A percentile compares a stretch with the other conserved stretches of the same genome.
Evolutionary conservation across 2,888 invertebrate genomes (phyloP).

Genomic region (Sussaba pulchella): DNA sequence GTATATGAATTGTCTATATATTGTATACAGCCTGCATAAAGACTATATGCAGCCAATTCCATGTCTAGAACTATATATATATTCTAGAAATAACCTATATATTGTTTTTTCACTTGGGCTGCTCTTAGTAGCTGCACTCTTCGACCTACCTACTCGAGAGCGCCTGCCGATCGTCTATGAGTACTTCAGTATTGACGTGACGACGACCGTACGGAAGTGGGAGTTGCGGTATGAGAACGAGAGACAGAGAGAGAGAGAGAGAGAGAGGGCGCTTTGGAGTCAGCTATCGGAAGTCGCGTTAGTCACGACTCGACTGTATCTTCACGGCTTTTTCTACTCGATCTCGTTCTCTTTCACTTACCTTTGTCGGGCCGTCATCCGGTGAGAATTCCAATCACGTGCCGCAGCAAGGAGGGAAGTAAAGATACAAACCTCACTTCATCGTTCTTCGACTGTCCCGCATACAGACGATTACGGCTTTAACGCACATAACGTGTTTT

Average conservation of each 20-base stretch:
- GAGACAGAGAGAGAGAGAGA: background rate
- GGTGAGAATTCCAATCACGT: slow-evolving; percentile 55
- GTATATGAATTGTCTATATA: too few species aligned
- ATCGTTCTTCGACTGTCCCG: slow-evolving; percentile 37
- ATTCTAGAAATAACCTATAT: too few species aligned
- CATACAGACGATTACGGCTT: too few species aligned
- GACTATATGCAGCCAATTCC: too few species aligned
- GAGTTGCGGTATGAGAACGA: background rate
- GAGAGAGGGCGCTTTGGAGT: slow-evolving; percentile 15
- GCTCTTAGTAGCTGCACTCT: slow-evolving; percentile 46
- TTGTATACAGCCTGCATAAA: too few species aligned
- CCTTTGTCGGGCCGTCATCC: slow-evolving; percentile 40
- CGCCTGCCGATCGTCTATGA: slow-evolving; percentile 58
- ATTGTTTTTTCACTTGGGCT: too few species aligned
- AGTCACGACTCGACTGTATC: slow-evolving; percentile 48
- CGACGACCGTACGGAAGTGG: background rate
- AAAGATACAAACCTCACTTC: slow-evolving; percentile 1
- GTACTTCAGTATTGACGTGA: slow-evolving; percentile 8
- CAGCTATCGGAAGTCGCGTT: slow-evolving; percentile 38
- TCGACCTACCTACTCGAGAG: slow-evolving; percentile 64
- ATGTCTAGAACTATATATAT: too few species aligned
- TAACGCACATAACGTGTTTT: too few species aligned
- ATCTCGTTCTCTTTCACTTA: slow-evolving; percentile 39
- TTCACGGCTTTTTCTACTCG: slow-evolving; percentile 32
- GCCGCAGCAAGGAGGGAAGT: background rate